A percentile compares a stretch with the other conserved stretches of the same genome.
Conservation (phyloP, 2,797 vertebrate genomes). For the Coranthus polyacanthus region DNA sequence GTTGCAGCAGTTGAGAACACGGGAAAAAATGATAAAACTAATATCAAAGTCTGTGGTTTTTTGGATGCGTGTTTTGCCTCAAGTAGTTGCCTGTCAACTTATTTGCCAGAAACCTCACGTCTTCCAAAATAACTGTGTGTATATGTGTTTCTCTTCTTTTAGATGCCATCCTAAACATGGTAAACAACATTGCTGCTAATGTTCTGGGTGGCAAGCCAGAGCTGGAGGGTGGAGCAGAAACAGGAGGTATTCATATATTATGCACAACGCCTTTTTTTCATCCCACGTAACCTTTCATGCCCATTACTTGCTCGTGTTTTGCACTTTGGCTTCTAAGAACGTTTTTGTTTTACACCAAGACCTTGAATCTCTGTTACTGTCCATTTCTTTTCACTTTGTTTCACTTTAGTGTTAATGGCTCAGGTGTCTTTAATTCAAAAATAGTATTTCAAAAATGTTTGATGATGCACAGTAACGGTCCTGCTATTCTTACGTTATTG, state of each 20-base stretch:
- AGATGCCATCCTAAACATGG: slow-evolving; percentile 98
- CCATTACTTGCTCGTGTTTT: background rate
- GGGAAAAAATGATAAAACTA: background rate
- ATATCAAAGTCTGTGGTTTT: slow-evolving; percentile 13
- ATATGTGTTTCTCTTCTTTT: slow-evolving; percentile 26
- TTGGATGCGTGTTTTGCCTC: slow-evolving; percentile 4
- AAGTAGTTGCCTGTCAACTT: background rate
- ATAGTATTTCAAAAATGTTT: too few relatives aligned
- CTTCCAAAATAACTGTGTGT: slow-evolving; percentile 44
- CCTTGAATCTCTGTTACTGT: too few relatives aligned
- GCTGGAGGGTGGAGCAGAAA: slow-evolving; percentile 82
- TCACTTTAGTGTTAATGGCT: too few relatives aligned
- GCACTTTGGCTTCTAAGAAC: too few relatives aligned
- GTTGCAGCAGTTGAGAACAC: background rate
- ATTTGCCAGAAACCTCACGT: background rate
- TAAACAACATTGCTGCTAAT: slow-evolving; percentile 99
- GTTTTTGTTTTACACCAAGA: background rate
- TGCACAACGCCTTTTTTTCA: background rate
- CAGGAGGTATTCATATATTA: slow-evolving; percentile 85
- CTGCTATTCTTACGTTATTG: background rate
- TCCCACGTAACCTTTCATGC: background rate
- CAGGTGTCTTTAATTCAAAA: too few relatives aligned
- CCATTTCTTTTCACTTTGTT: too few relatives aligned
- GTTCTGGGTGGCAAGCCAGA: slow-evolving; percentile 93
- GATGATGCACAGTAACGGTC: background rate